Percentiles rank a stretch among this genome's conserved stretches.
phyloP scores from a whole-genome alignment of 2,888 invertebrate species.

The Machimus atricapillus region DNA sequence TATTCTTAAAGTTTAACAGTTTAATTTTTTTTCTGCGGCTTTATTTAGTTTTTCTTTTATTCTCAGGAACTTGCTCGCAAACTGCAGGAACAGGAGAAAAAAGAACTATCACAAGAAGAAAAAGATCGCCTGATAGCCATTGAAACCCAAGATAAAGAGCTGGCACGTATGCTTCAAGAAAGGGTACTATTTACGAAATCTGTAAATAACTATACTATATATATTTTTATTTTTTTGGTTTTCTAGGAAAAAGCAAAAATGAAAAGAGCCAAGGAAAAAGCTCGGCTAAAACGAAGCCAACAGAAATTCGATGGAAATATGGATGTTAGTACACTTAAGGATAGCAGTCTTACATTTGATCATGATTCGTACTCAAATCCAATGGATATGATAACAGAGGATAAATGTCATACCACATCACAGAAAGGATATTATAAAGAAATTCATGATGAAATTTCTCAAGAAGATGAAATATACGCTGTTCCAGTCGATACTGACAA shows the following conservation, averaged over 20 bases:
- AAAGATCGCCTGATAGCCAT: constrained; percentile 74
- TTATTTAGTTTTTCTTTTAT: neutral
- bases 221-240: neutral
- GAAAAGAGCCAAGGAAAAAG: constrained; percentile 73
- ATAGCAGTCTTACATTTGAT: constrained; percentile 50
- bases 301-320: constrained; percentile 49
- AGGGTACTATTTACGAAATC: constrained; percentile 55
- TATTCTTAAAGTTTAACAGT: neutral
- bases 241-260: constrained; percentile 73
- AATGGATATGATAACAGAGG: constrained; percentile 63
- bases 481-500: constrained; percentile 56
- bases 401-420: neutral
- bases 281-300: constrained; percentile 69
- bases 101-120: constrained; percentile 53
- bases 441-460: constrained; percentile 39
- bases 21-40: neutral
- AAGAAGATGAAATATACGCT: constrained; percentile 61
- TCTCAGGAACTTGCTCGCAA: constrained; percentile 32
- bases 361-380: constrained; percentile 65
- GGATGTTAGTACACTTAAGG: constrained; percentile 65
- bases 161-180: constrained; percentile 79
- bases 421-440: neutral
- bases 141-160: constrained; percentile 80
- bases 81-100: constrained; percentile 19
- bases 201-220: neutral